Percentiles rank a stretch among this genome's conserved stretches.
Conservation (phyloP, 2,113 vertebrate species). For the Zootoca vivipara region DNA sequence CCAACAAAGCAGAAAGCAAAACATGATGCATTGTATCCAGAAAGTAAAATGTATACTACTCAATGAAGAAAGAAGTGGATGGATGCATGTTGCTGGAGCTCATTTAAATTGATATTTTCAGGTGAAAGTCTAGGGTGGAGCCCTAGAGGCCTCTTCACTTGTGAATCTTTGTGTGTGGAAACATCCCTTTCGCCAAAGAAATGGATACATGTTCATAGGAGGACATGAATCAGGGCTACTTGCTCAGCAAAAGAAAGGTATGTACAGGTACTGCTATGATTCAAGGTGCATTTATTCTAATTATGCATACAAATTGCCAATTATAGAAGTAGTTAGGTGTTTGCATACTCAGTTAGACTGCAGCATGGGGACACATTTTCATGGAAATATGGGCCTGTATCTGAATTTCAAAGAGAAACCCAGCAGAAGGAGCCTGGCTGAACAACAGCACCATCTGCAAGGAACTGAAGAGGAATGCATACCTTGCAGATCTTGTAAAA, state of each 20-base stretch:
- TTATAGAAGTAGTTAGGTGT: conserved; percentile 15
- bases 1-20: neutral
- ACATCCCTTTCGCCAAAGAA: neutral
- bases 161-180: conserved; percentile 7
- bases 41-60: neutral
- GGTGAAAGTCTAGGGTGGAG: neutral
- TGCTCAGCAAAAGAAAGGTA: conserved; percentile 1
- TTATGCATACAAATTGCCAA: conserved; percentile 30
- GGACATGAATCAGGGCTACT: neutral
- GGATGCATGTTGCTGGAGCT: neutral
- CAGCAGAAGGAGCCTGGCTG: neutral
- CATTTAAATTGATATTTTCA: neutral
- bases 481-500: neutral
- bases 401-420: neutral
- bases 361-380: conserved; percentile 5
- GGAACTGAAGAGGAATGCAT: neutral
- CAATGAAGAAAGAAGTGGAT: neutral
- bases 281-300: conserved; percentile 7
- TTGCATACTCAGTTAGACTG: conserved; percentile 3
- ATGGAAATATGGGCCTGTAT: neutral
- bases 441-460: neutral
- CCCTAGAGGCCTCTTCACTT: neutral
- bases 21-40: neutral
- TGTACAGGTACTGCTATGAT: conserved; percentile 9
- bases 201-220: neutral